These are phyloP conservation scores for Sorex maritimensis DNA, from an alignment of 2,797 vertebrate species.

Conservation along the genomic window DNA sequence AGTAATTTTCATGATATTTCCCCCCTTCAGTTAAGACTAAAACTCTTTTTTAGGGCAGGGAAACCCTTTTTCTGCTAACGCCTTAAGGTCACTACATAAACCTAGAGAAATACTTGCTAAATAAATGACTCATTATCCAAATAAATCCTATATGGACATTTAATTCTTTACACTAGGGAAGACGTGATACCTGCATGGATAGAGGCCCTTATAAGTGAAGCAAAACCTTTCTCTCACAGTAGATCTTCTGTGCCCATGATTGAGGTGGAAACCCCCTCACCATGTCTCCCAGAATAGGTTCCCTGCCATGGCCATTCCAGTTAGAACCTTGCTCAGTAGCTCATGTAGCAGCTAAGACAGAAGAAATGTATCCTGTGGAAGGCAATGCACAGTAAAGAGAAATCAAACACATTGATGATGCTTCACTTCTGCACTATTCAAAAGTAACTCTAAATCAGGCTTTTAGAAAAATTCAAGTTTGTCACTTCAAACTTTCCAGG, in stretches of 20 bases:
- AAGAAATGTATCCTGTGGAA: not conserved
- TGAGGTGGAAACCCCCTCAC: not conserved
- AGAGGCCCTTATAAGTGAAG: slow-evolving; percentile 29
- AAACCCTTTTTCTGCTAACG: slow-evolving; percentile 12
- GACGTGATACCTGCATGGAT: not conserved
- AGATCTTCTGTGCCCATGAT: not conserved
- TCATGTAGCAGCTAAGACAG: not conserved
- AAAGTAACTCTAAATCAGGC: slow-evolving; percentile 43
- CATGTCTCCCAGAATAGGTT: not conserved
- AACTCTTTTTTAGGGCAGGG: slow-evolving; percentile 28
- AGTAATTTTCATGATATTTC: slow-evolving; percentile 24
- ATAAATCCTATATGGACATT: slow-evolving; percentile 25
- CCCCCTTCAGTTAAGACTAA: not conserved
- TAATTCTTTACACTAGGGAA: slow-evolving; percentile 21
- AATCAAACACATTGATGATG: slow-evolving; percentile 39
- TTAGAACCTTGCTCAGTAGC: not conserved
- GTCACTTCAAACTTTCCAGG: not conserved
- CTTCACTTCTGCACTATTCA: not conserved
- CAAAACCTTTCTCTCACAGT: slow-evolving; percentile 38
- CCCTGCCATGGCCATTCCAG: not conserved
- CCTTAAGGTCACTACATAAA: slow-evolving; percentile 10
- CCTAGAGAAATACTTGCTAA: slow-evolving; percentile 20
- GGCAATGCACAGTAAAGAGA: not conserved
- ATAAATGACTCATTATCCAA: slow-evolving; percentile 41
- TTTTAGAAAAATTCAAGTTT: slow-evolving; percentile 48